These are phyloP conservation scores for Latrodectus geometricus DNA, from an alignment of 1,140 invertebrate species.

Conservation along the genomic window DNA sequence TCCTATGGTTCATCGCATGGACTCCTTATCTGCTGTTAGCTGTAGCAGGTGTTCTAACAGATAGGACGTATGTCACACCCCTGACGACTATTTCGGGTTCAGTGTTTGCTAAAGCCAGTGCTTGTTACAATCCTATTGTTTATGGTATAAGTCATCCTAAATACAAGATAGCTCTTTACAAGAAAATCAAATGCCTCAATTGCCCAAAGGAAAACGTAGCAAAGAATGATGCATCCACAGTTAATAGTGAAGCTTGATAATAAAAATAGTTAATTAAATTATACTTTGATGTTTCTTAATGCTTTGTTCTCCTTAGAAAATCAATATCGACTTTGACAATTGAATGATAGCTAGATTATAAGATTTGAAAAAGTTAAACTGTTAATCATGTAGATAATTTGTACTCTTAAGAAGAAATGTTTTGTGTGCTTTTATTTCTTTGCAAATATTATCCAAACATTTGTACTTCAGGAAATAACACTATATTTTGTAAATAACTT, in stretches of 20 bases:
- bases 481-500: too few relatives aligned
- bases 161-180: conserved; percentile 78
- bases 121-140: conserved; percentile 85
- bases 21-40: conserved; percentile 85
- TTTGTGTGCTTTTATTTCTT: too few relatives aligned
- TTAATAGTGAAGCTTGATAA: conserved; percentile 14
- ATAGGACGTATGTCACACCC: conserved; percentile 71
- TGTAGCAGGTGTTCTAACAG: conserved; percentile 79
- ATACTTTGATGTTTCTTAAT: too few relatives aligned
- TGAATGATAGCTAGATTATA: too few relatives aligned
- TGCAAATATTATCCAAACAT: too few relatives aligned
- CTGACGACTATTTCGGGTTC: conserved; percentile 82
- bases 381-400: too few relatives aligned
- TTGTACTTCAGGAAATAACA: too few relatives aligned
- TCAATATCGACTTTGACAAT: too few relatives aligned
- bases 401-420: too few relatives aligned
- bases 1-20: conserved; percentile 86
- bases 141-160: conserved; percentile 86
- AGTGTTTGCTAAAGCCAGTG: conserved; percentile 82
- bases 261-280: too few relatives aligned
- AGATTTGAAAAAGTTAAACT: too few relatives aligned
- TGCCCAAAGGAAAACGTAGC: conserved; percentile 66
- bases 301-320: too few relatives aligned
- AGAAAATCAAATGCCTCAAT: conserved; percentile 78
- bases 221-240: conserved; percentile 33